Evolutionary conservation across 2,113 vertebrate species (phyloP).

Genomic region (Rafetus swinhoei): DNA sequence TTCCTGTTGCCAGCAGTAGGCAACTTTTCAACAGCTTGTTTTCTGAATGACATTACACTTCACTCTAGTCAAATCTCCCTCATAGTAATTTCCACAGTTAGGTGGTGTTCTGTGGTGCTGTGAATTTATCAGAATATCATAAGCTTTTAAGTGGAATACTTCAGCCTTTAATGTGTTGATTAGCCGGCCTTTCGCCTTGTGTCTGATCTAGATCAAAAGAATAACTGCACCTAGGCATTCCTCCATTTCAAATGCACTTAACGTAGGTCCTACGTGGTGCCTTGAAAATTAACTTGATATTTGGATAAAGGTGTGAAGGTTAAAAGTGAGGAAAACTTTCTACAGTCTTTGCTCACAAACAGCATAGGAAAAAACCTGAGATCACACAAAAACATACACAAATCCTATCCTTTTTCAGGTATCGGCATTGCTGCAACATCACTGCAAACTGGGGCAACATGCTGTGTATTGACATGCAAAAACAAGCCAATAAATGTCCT

Average conservation of each 20-base stretch:
- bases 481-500: slow-evolving; percentile 28
- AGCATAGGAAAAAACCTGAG: neutral
- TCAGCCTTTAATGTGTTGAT: slow-evolving; percentile 44
- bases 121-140: neutral
- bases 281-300: neutral
- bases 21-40: neutral
- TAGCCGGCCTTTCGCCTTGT: neutral
- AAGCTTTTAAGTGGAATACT: neutral
- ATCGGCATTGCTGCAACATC: neutral
- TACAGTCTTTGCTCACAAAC: neutral
- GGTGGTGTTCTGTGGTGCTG: neutral
- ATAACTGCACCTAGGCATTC: neutral
- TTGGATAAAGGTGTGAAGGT: neutral
- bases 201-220: slow-evolving; percentile 52
- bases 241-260: neutral
- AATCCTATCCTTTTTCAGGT: neutral
- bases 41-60: neutral
- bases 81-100: neutral
- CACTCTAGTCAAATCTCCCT: neutral
- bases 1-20: neutral
- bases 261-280: fast-evolving
- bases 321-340: neutral
- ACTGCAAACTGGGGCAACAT: neutral
- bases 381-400: slow-evolving; percentile 3
- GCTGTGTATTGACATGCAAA: slow-evolving; percentile 64